Base-by-base conservation (phyloP, 2,888 invertebrate species). In the Taenaris catops region DNA sequence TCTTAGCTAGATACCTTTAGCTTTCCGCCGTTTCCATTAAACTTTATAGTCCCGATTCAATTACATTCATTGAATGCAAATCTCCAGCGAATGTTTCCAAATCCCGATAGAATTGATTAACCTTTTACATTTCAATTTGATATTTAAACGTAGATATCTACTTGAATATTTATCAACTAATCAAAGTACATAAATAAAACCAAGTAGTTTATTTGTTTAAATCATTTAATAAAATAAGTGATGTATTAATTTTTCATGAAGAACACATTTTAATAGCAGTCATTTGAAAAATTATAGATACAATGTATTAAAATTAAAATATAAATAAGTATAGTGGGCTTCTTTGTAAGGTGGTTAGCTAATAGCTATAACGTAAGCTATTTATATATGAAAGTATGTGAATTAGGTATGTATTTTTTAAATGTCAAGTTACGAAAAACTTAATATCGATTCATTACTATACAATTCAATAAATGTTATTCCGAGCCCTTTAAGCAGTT, bases 191-290 rank as follows among this genome's bases (percentile, higher is more conserved):
- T 14, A 6, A 28, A 8, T 11, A 4, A 34, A 28, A 33, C 9
- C 21, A 16, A n/a, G n/a, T 1, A 8, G 1, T 41, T 17, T 3
- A n/a, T 20, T 37, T 35, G n/a, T 48, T 51, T 44, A 44, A 49
- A 47, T 49, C 43, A 35, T 86, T 86, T 84, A 86, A 72, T 86
- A 84, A 86, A 86, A 86, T 86, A 84, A 86, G 74, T 81, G 72
- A 84, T 75, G 81, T 79, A 72, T 74, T 75, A 75, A 68, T 76
- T 76, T 74, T 63, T 69, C 71, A 73, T 63, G 66, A 65, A 74
- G 76, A 81, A 83, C 81, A 83, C 80, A 75, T 79, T 67, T 72
- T 58, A 73, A 71, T 70, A 80, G 70, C 79, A 80, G 73, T 74
- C 72, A 66, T 64, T 72, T 68, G 28, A 25, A 31, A n/a, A 25